Percentiles rank a stretch among this genome's conserved stretches.
phyloP scores from a whole-genome alignment of 2,888 invertebrate species.

The Steinernema hermaphroditum region DNA sequence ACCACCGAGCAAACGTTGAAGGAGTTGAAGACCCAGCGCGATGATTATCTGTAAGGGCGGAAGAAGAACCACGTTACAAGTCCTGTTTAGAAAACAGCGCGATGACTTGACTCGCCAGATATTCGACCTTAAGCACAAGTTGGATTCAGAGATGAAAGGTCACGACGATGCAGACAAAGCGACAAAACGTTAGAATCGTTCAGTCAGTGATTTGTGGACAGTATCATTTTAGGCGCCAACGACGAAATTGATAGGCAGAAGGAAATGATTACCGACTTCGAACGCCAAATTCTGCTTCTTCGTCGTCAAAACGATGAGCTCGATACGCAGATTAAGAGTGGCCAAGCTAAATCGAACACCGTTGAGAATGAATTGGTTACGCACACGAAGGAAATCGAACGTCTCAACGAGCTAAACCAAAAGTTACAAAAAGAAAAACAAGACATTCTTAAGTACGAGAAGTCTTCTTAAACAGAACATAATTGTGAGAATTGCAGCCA shows the following conservation, averaged over 20 bases:
- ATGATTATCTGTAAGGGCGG: constrained; percentile 54
- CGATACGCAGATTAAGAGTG: constrained; percentile 63
- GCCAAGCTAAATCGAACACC: constrained; percentile 61
- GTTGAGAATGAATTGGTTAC: constrained; percentile 60
- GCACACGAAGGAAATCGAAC: constrained; percentile 59
- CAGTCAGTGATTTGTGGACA: not conserved
- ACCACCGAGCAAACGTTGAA: constrained; percentile 59
- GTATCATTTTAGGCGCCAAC: constrained; percentile 37
- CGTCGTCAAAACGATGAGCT: constrained; percentile 64
- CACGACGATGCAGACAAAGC: constrained; percentile 39
- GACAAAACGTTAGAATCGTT: constrained; percentile 16
- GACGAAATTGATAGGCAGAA: constrained; percentile 61
- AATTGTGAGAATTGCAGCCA: constrained; percentile 56
- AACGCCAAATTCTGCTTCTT: constrained; percentile 60
- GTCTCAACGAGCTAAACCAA: constrained; percentile 61
- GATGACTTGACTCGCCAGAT: constrained; percentile 59
- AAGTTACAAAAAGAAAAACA: constrained; percentile 63
- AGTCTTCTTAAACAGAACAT: not conserved
- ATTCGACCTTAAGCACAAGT: constrained; percentile 56
- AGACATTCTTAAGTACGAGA: constrained; percentile 56
- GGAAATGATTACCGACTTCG: constrained; percentile 56
- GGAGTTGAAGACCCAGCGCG: constrained; percentile 62
- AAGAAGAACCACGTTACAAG: not conserved
- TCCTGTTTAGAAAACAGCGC: constrained; percentile 55
- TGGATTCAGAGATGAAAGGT: constrained; percentile 54